These are phyloP conservation scores for Beroe forskalii DNA, from an alignment of 37 sponge, comb jelly and placozoan species.

Conservation along the genomic window DNA sequence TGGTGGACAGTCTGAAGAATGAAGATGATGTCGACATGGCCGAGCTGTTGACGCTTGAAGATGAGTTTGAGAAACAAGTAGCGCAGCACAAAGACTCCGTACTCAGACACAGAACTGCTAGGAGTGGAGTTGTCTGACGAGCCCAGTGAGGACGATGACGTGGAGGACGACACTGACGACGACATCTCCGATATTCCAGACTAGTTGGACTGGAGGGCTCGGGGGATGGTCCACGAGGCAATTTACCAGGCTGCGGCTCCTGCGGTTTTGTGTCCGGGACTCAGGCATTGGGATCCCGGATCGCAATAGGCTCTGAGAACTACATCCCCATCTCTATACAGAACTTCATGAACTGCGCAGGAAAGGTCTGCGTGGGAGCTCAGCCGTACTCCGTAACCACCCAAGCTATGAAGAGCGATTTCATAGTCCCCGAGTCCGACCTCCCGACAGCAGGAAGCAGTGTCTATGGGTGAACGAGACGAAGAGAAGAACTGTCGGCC, in stretches of 20 bases:
- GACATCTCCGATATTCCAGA: background rate
- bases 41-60: too few relatives aligned
- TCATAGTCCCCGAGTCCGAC: background rate
- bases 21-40: too few relatives aligned
- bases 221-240: background rate
- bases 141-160: background rate
- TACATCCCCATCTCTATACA: slow-evolving; percentile 15
- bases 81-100: too few relatives aligned
- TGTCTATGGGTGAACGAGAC: background rate
- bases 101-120: too few relatives aligned
- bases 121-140: background rate
- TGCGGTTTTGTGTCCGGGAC: slow-evolving; percentile 7
- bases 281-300: background rate
- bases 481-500: background rate
- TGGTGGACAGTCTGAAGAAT: too few relatives aligned
- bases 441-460: background rate
- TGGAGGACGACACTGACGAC: background rate
- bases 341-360: slow-evolving; percentile 50
- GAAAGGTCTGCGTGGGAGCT: background rate
- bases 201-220: background rate
- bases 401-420: background rate
- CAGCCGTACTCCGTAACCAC: background rate
- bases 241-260: background rate
- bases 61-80: too few relatives aligned
- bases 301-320: background rate